These are phyloP conservation scores for Tuberolachnus salignus DNA, from an alignment of 2,888 invertebrate genomes.

Conservation along the genomic window DNA sequence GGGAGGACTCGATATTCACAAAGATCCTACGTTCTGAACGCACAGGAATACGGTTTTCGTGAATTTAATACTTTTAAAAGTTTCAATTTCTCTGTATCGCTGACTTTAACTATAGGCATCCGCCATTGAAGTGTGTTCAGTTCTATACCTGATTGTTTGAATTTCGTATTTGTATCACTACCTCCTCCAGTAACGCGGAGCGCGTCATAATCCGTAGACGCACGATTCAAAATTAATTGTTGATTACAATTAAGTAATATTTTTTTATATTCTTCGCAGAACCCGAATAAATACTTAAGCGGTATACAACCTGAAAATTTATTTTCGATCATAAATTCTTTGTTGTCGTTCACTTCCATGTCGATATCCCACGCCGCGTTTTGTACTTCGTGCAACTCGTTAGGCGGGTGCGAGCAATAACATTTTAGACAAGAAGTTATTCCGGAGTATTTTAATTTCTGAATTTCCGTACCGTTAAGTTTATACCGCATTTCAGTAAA, in stretches of 20 bases:
- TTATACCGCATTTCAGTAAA: conserved; percentile 6
- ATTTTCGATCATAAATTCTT: no score
- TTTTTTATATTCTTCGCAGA: not conserved
- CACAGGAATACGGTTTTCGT: not conserved
- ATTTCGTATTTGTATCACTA: not conserved
- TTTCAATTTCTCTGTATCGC: no score
- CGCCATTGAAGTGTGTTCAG: no score
- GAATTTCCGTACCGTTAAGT: conserved; percentile 11
- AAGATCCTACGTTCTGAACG: not conserved
- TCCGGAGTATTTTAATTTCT: not conserved
- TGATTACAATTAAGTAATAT: not conserved
- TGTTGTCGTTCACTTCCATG: no score
- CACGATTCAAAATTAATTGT: not conserved
- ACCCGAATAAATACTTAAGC: not conserved
- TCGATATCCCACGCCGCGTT: no score
- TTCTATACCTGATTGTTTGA: no score
- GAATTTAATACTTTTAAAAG: not conserved
- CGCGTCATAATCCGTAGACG: not conserved
- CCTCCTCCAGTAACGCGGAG: not conserved
- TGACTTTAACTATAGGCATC: no score
- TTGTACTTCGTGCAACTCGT: no score
- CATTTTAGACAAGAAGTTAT: not conserved
- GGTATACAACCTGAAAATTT: no score
- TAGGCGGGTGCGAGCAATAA: not conserved
- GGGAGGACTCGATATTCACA: not conserved